Evolutionary conservation across 2,797 vertebrate genomes (phyloP).

Genomic region (Channallabes apus): DNA sequence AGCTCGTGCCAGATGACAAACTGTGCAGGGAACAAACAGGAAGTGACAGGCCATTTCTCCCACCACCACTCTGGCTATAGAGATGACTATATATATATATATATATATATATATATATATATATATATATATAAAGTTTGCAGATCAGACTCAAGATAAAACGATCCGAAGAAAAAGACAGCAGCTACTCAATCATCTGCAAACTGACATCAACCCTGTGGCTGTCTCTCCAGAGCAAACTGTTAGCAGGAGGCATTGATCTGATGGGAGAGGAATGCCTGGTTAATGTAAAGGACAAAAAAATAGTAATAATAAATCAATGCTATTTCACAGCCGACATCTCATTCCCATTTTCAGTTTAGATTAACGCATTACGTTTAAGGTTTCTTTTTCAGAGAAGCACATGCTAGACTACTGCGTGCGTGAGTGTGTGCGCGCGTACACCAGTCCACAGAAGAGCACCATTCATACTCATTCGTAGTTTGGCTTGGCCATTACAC

Average conservation of each 20-base stretch:
- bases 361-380: background rate
- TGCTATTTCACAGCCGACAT: background rate
- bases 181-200: background rate
- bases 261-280: background rate
- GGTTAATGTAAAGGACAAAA: background rate
- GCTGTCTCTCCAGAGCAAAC: background rate
- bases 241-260: background rate
- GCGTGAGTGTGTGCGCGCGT: no score
- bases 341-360: background rate
- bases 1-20: conserved; percentile 21
- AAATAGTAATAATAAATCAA: background rate
- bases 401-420: background rate
- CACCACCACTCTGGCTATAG: background rate
- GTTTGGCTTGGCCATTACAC: background rate
- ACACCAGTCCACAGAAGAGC: background rate
- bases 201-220: background rate
- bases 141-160: background rate
- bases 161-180: background rate
- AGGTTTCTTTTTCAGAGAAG: background rate
- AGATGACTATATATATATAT: no score
- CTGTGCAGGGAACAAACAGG: conserved; percentile 43
- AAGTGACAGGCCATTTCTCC: conserved; percentile 38
- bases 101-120: no score
- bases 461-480: background rate
- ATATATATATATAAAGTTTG: background rate